Conservation (phyloP, 2,113 vertebrate genomes). For the Psephotus haematonotus region DNA sequence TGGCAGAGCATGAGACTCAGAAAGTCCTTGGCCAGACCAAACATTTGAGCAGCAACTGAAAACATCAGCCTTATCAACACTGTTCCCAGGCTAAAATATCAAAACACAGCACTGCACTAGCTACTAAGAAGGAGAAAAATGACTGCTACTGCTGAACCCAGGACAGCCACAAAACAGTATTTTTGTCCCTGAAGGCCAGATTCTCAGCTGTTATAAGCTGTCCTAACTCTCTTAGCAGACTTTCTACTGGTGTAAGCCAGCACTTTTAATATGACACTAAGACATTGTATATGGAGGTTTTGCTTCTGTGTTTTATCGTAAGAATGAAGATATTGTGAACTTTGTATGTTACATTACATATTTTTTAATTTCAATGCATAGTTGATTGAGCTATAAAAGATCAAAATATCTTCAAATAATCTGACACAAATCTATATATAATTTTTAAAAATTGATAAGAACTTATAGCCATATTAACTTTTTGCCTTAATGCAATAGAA, state of each 20-base stretch:
- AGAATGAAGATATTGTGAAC: neutral
- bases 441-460: neutral
- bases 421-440: neutral
- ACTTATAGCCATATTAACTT: rapidly evolving
- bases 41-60: too few species aligned
- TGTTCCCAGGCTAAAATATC: too few species aligned
- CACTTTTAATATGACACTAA: neutral
- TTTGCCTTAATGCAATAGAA: neutral
- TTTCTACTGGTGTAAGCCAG: neutral
- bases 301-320: neutral
- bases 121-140: too few species aligned
- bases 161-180: neutral
- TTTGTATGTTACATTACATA: neutral
- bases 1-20: too few species aligned
- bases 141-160: too few species aligned
- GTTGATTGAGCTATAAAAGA: neutral
- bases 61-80: too few species aligned
- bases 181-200: neutral
- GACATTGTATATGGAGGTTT: neutral
- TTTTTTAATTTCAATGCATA: neutral
- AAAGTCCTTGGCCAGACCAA: too few species aligned
- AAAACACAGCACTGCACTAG: too few species aligned
- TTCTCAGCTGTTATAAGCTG: neutral
- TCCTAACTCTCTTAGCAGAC: neutral
- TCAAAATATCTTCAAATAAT: neutral